Percentiles rank a stretch among this genome's conserved stretches.
Conservation (phyloP, 2,888 invertebrate species). For the Exocentrus adspersus region DNA sequence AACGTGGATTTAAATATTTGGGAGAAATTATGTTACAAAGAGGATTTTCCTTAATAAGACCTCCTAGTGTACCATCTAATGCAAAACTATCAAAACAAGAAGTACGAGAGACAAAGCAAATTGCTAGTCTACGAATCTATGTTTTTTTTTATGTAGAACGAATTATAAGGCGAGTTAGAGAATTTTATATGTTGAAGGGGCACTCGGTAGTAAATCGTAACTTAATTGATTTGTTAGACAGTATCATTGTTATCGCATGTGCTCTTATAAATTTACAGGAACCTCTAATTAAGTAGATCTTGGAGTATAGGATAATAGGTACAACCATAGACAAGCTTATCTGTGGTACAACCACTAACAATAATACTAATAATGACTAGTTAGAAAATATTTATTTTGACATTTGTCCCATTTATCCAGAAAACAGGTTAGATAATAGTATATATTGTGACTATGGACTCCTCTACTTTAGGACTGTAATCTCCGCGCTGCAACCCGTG, state of each 20-base stretch:
- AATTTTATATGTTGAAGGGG: constrained; percentile 33
- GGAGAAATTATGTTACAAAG: constrained; percentile 22
- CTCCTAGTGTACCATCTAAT: constrained; percentile 30
- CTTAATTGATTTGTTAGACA: constrained; percentile 22
- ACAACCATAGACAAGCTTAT: no score
- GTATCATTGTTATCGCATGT: constrained; percentile 26
- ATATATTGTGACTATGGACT: no score
- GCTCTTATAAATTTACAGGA: constrained; percentile 34
- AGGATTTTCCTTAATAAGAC: constrained; percentile 31
- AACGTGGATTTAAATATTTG: constrained; percentile 44
- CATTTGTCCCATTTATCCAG: no score
- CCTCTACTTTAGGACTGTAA: no score
- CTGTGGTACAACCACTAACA: no score
- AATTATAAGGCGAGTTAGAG: constrained; percentile 29
- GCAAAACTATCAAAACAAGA: constrained; percentile 35
- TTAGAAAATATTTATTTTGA: no score
- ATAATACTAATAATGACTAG: no score
- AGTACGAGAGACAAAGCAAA: constrained; percentile 38
- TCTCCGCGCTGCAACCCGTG: no score
- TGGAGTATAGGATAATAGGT: no score
- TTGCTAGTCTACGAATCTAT: constrained; percentile 46
- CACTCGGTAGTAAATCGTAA: constrained; percentile 32
- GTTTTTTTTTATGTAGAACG: no score
- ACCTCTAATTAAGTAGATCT: constrained; percentile 2
- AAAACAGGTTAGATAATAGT: no score